Conservation (phyloP, 2,113 vertebrate genomes). For the Vulpes ferrilata region DNA sequence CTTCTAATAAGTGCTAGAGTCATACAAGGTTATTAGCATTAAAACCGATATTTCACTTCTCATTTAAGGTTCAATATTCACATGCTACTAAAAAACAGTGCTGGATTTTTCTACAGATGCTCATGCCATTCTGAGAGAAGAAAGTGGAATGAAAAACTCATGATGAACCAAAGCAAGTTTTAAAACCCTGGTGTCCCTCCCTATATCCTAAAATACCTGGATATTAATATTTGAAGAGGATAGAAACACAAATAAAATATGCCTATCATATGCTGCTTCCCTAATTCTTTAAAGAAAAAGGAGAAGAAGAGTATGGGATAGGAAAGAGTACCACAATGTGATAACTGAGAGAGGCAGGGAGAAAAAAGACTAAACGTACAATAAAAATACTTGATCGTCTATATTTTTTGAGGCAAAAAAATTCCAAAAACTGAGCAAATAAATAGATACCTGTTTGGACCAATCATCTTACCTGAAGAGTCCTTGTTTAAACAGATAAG, state of each 20-base stretch:
- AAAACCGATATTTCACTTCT: conserved; percentile 40
- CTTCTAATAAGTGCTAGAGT: background rate
- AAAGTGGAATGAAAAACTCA: background rate
- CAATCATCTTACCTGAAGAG: conserved; percentile 92
- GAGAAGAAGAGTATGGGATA: background rate
- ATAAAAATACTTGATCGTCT: background rate
- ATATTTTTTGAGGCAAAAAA: conserved; percentile 9
- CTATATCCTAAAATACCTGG: background rate
- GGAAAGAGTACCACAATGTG: background rate
- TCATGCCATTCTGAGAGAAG: conserved; percentile 12
- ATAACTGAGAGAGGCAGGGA: background rate
- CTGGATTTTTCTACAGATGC: background rate
- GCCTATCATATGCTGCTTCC: background rate
- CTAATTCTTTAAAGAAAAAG: background rate
- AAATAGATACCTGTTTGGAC: background rate
- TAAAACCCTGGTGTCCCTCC: background rate
- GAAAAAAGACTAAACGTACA: background rate
- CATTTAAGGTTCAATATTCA: conserved; percentile 23
- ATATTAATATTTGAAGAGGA: background rate
- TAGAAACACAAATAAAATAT: conserved; percentile 15
- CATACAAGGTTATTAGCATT: background rate
- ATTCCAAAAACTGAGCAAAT: background rate
- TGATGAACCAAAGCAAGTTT: background rate
- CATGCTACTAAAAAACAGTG: conserved; percentile 29
- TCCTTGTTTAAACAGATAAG: conserved; percentile 98